Base-by-base conservation (phyloP, 1,140 invertebrate species). In the Nymphalis io region DNA sequence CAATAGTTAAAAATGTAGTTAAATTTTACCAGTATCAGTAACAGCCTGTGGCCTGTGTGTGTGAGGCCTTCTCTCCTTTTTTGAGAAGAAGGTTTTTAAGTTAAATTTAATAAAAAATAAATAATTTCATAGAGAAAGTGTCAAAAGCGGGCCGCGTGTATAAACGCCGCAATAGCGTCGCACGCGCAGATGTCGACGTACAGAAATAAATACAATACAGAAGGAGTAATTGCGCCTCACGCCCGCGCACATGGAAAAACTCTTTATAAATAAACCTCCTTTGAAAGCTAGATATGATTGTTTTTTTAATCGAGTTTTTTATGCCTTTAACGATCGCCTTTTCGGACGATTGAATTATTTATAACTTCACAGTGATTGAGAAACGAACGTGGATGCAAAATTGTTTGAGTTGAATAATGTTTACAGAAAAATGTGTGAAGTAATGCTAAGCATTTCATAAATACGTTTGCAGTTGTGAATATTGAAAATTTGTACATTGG, bases 161-260 rank as follows among this genome's bases (percentile, higher is more conserved):
- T 82, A 75, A 60, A 21, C 18, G 13, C 53, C 12, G 44, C 44
- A 20, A 64, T 66, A 33, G 62, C 76, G 69, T 23, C 51, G 75
- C 82, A 80, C 80, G 78, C 77, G 85, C 85, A 88, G 76, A 88
- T 89, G 87, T 89, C 76, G 59, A 72, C 40, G 64, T 60, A 82
- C 84, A 87, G 79, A 88, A 85, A 90, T 88, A 90, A 89, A 89
- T 86, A 87, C 72, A 80, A 84, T 85, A 87, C 81, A 80, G 78
- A 76, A 27, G 46, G 71, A 81, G 85, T 85, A 88, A 90, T 90
- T 88, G 88, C 87, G 82, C 84, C 87, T 81, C 85, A 88, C 85
- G 84, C 80, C 79, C 69, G 68, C 66, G 76, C 77, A 76, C 78
- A 81, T 78, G 75, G 74, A 83, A 78, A 80, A 82, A 84, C 73